Percentiles rank a stretch among this genome's conserved stretches.
These are phyloP conservation scores for Dipodomys stephensi DNA, from an alignment of 2,113 vertebrate genomes.

Conservation along the genomic window DNA sequence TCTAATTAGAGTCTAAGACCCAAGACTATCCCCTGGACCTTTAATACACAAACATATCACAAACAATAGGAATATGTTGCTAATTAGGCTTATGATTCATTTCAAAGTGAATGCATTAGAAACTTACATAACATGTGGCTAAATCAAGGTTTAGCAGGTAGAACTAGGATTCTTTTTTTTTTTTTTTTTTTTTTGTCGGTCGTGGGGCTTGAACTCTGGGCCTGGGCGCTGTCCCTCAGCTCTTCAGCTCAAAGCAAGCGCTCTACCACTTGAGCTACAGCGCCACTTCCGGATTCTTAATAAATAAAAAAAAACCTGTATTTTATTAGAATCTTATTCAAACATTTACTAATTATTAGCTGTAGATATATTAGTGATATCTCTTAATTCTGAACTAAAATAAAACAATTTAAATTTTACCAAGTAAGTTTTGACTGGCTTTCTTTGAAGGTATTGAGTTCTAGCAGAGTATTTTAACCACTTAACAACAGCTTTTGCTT, in stretches of 20 bases:
- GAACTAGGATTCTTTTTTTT: not conserved
- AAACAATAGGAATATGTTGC: not conserved
- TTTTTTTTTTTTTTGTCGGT: too few species aligned
- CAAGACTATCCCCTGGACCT: not conserved
- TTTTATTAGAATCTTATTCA: slow-evolving; percentile 39
- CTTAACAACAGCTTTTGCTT: slow-evolving; percentile 4
- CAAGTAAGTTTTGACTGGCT: slow-evolving; percentile 46
- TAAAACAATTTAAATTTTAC: slow-evolving; percentile 35
- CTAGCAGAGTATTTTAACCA: slow-evolving; percentile 65
- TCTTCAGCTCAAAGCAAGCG: too few species aligned
- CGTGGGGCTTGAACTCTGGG: too few species aligned
- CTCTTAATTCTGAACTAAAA: slow-evolving; percentile 36
- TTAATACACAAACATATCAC: not conserved
- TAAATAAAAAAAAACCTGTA: slow-evolving; percentile 21
- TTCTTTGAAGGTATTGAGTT: slow-evolving; percentile 34
- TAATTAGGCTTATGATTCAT: slow-evolving; percentile 22
- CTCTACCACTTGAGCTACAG: too few species aligned
- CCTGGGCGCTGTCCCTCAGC: too few species aligned
- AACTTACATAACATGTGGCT: not conserved
- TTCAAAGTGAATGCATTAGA: slow-evolving; percentile 33
- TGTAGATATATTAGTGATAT: slow-evolving; percentile 43
- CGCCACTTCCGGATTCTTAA: too few species aligned
- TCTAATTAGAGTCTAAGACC: slow-evolving; percentile 2
- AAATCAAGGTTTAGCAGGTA: not conserved
- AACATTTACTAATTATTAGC: slow-evolving; percentile 21